Percentiles rank a stretch among this genome's conserved stretches.
These are phyloP conservation scores for Lithophane ornitopus DNA, from an alignment of 2,888 invertebrate species.

Conservation along the genomic window DNA sequence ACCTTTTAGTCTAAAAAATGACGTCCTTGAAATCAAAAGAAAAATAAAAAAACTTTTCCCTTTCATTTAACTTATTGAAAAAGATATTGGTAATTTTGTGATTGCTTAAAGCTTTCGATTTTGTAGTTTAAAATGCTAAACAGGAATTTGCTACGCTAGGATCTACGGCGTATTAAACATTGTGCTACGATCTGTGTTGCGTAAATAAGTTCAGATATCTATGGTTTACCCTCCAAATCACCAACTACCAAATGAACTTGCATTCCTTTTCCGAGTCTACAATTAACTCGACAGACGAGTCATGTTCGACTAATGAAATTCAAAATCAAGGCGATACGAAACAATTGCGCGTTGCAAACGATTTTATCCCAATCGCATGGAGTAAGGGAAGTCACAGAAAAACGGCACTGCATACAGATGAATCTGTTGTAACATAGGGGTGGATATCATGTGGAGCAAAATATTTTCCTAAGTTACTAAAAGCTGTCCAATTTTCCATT, in stretches of 20 bases:
- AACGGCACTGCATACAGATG: conserved; percentile 85
- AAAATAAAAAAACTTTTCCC: background rate
- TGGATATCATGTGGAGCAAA: conserved; percentile 29
- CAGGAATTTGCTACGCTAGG: background rate
- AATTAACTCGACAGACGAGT: conserved; percentile 56
- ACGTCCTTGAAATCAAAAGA: too few relatives aligned
- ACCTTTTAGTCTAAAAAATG: too few relatives aligned
- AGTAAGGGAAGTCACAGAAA: conserved; percentile 84
- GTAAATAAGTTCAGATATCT: background rate
- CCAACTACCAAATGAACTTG: conserved; percentile 16
- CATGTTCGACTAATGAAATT: conserved; percentile 83
- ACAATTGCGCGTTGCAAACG: conserved; percentile 82
- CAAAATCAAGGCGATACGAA: conserved; percentile 85
- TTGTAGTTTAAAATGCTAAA: background rate
- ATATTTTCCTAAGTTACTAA: background rate
- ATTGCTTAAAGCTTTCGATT: background rate
- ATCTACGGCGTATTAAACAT: background rate
- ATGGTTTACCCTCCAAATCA: background rate
- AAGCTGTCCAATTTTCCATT: too few relatives aligned
- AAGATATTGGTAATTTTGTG: background rate
- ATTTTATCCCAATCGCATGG: conserved; percentile 82
- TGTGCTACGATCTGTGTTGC: background rate
- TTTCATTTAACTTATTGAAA: background rate
- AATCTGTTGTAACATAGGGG: conserved; percentile 76
- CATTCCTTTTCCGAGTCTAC: conserved; percentile 26